Base-by-base conservation (phyloP, 1,140 invertebrate species). In the Parapsyche elsis region DNA sequence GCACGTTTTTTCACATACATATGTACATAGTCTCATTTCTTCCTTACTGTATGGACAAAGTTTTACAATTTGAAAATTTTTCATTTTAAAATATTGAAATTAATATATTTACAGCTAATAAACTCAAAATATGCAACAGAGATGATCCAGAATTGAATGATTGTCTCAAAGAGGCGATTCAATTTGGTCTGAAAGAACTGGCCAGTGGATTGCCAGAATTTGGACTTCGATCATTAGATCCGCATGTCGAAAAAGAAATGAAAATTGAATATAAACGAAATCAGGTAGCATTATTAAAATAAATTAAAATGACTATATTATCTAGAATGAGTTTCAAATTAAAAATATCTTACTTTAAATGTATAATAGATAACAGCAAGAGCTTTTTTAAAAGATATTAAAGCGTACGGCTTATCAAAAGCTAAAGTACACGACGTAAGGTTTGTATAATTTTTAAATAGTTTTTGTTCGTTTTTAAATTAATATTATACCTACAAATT, bases 381-480 rank as follows among this genome's bases (percentile, higher is more conserved):
- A 82, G 84, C 90, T 73, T 75, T 84, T 9, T 81, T 88, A 12
- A 89, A 84, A 82, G 85, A 92, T 78, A 87, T 88, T 9, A 86
- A 87, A 24, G 86, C 88, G 0, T 86, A 86, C 77, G 91, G 91
- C 1, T 76, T 91, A 2, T 86, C 87, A 19, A 85, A 85, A 26
- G 81, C 87, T 2, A 86, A 84, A 45, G 90, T 92, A 71, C 85
- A 89, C n/a, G 88, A 90, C 26, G 89, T 89, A 0, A 89, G 88
- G 86, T 90, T 45, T 71, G 4, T 49, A 24, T 71, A 53, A 19
- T 46, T 49, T 74, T 53, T 45, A 74, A 46, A 16, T 21, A 61
- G 44, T 10, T 46, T 46, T 53, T 21, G 44, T 9, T 16, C 44
- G n/a, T n/a, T n/a, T n/a, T 38, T 38, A 38, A 57, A 12, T 53